phyloP scores from a whole-genome alignment of 2,888 invertebrate species.

The Asteroscopus sphinx region DNA sequence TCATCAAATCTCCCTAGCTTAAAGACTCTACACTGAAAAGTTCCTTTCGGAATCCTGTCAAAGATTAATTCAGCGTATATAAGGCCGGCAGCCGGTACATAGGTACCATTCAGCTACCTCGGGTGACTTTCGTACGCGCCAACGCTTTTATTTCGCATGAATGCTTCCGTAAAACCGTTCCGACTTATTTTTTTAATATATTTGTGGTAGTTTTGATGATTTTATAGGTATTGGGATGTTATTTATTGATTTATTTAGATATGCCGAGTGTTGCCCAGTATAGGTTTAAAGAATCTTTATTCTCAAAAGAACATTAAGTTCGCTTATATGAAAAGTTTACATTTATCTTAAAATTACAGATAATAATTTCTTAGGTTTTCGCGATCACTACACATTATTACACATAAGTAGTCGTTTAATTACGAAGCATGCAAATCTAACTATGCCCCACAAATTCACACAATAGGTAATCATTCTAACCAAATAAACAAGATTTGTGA shows the following conservation, averaged over 20 bases:
- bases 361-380: too few relatives aligned
- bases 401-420: too few relatives aligned
- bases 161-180: slow-evolving; percentile 52
- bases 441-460: too few relatives aligned
- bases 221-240: slow-evolving; percentile 16
- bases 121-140: slow-evolving; percentile 58
- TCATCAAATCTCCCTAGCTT: slow-evolving; percentile 32
- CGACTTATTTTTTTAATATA: slow-evolving; percentile 53
- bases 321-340: too few relatives aligned
- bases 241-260: slow-evolving; percentile 12
- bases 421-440: too few relatives aligned
- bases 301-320: too few relatives aligned
- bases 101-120: slow-evolving; percentile 55
- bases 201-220: slow-evolving; percentile 29
- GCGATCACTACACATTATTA: too few relatives aligned
- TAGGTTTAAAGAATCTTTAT: too few relatives aligned
- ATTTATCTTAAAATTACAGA: too few relatives aligned
- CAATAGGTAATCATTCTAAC: too few relatives aligned
- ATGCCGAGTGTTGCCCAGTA: too few relatives aligned
- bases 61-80: slow-evolving; percentile 64
- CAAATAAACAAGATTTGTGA: too few relatives aligned
- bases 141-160: slow-evolving; percentile 64
- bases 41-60: slow-evolving; percentile 62
- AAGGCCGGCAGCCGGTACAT: slow-evolving; percentile 47
- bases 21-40: slow-evolving; percentile 47